phyloP scores from a whole-genome alignment of 53 echinoderm and acorn worm species.

The Echinarachnius parma region DNA sequence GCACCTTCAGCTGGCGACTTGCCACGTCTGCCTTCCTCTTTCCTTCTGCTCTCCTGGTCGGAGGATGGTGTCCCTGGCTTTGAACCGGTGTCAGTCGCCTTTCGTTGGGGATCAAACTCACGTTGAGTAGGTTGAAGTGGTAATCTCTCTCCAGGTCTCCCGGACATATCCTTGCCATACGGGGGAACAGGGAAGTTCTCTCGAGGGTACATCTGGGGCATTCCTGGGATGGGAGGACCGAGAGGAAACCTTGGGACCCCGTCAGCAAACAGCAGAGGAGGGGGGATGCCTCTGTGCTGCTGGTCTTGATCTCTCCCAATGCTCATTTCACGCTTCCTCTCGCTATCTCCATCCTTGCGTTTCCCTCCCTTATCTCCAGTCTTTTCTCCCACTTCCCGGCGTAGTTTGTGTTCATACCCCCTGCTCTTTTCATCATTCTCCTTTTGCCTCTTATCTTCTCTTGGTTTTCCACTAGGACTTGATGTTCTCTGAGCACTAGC shows the following conservation, averaged over 20 bases:
- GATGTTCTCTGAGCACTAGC: too few relatives aligned
- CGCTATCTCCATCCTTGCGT: background rate
- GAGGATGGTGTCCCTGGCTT: background rate
- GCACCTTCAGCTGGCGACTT: constrained; percentile 5
- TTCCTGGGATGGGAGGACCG: constrained; percentile 7
- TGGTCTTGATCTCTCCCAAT: constrained; percentile 15
- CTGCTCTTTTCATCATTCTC: constrained; percentile 10
- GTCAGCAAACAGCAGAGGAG: constrained; percentile 1
- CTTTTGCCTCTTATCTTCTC: background rate
- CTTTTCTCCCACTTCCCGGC: too few relatives aligned
- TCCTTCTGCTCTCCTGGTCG: constrained; percentile 6
- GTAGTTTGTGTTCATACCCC: too few relatives aligned
- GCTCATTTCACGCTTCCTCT: constrained; percentile 3
- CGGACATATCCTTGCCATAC: constrained; percentile 9
- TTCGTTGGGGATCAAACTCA: too few relatives aligned
- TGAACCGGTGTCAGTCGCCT: too few relatives aligned
- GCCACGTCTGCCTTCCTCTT: constrained; percentile 5
- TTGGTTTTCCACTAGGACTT: background rate
- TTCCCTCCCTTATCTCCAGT: background rate
- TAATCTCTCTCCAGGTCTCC: background rate
- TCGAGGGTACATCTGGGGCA: constrained; percentile 40
- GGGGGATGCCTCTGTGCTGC: background rate
- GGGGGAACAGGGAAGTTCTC: too few relatives aligned
- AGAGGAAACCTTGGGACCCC: constrained; percentile 25
- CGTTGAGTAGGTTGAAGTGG: background rate